Evolutionary conservation across 2,888 invertebrate species (phyloP).

Genomic region (Arrhopalites spinosus): DNA sequence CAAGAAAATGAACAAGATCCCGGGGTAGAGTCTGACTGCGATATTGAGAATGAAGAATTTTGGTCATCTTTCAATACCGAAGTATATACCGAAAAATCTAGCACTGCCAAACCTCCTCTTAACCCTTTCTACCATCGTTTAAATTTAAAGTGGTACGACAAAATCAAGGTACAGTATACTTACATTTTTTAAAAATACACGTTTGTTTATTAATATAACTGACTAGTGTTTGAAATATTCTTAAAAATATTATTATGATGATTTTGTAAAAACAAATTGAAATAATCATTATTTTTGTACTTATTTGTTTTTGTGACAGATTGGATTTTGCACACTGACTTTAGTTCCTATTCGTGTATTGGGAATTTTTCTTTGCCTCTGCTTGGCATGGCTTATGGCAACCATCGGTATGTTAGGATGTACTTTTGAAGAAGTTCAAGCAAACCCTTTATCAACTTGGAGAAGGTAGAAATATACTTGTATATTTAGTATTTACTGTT

Average conservation of each 20-base stretch:
- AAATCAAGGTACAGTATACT: constrained; percentile 33
- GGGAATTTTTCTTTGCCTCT: constrained; percentile 74
- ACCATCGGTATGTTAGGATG: constrained; percentile 81
- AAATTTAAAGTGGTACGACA: constrained; percentile 31
- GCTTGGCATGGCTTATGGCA: constrained; percentile 84
- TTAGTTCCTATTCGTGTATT: constrained; percentile 81
- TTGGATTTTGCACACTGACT: constrained; percentile 81
- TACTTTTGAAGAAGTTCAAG: constrained; percentile 72
- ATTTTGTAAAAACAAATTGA: neutral
- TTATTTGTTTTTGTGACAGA: constrained; percentile 64
- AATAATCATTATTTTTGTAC: neutral
- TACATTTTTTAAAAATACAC: neutral
- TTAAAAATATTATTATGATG: neutral
- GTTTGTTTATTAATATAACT: too few relatives aligned
- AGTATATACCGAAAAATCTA: constrained; percentile 12
- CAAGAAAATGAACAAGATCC: constrained; percentile 6
- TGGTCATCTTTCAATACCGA: constrained; percentile 40
- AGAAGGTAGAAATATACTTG: constrained; percentile 69
- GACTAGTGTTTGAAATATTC: too few relatives aligned
- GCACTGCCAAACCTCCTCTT: constrained; percentile 16
- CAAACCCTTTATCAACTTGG: constrained; percentile 84
- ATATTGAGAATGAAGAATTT: constrained; percentile 42
- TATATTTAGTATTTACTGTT: neutral
- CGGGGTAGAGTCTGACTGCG: neutral
- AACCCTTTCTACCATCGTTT: constrained; percentile 40